These are phyloP conservation scores for Mamestra brassicae DNA, from an alignment of 2,888 invertebrate genomes.

Conservation along the genomic window DNA sequence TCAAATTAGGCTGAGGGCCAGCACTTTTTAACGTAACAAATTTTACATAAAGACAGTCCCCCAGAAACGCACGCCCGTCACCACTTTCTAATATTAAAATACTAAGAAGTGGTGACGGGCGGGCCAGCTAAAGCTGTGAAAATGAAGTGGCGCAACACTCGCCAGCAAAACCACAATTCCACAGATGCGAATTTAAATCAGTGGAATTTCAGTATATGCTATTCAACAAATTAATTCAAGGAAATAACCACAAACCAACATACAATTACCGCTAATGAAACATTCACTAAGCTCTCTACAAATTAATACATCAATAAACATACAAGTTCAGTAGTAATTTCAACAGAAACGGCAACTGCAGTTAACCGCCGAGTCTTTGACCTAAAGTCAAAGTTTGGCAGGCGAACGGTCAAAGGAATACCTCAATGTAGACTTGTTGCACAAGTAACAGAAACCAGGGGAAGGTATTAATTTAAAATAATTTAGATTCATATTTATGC, in stretches of 20 bases:
- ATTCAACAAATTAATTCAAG: not conserved
- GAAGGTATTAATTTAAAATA: not conserved
- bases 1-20: too few relatives aligned
- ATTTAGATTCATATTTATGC: not conserved
- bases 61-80: too few relatives aligned
- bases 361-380: slow-evolving; percentile 16
- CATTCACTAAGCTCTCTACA: not conserved
- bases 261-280: too few relatives aligned
- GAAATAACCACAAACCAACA: not conserved
- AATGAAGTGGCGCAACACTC: too few relatives aligned
- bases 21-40: too few relatives aligned
- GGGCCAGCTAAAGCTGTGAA: too few relatives aligned
- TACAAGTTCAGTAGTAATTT: slow-evolving; percentile 9
- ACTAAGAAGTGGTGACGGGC: too few relatives aligned
- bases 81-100: too few relatives aligned
- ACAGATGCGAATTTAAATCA: too few relatives aligned
- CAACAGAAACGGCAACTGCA: not conserved
- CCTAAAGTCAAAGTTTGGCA: slow-evolving; percentile 1
- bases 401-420: slow-evolving; percentile 15
- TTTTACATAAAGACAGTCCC: too few relatives aligned
- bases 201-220: not conserved
- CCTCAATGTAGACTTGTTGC: not conserved
- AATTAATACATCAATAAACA: slow-evolving; percentile 5
- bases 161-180: too few relatives aligned
- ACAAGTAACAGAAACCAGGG: not conserved